Evolutionary conservation across 2,797 vertebrate genomes (phyloP).

Genomic region (Chrysocyon brachyurus): DNA sequence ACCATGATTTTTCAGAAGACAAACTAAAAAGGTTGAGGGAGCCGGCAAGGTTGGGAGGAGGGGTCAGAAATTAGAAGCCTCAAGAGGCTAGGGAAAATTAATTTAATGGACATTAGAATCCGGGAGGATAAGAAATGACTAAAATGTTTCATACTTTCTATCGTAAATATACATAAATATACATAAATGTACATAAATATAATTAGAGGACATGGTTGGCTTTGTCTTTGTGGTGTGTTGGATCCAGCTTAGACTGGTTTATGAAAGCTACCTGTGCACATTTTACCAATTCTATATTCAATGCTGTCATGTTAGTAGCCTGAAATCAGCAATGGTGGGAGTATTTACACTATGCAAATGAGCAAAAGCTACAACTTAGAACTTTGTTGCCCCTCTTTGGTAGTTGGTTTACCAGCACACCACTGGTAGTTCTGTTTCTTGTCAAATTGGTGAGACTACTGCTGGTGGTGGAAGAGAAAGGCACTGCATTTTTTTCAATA

Average conservation of each 20-base stretch:
- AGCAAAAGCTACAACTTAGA: not conserved
- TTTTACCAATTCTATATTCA: not conserved
- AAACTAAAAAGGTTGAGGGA: not conserved
- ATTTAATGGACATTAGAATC: not conserved
- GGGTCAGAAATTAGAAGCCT: not conserved
- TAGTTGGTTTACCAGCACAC: not conserved
- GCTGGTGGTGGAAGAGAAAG: too few species aligned
- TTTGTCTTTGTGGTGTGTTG: not conserved
- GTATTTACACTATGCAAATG: not conserved
- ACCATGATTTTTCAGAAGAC: not conserved
- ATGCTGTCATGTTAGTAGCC: not conserved
- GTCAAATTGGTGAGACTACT: not conserved
- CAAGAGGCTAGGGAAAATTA: not conserved
- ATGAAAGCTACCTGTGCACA: not conserved
- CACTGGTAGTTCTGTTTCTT: not conserved
- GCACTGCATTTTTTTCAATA: not conserved
- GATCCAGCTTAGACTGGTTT: not conserved
- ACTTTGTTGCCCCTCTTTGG: not conserved
- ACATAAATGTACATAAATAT: too few species aligned
- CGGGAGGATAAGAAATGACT: not conserved
- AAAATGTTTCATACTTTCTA: not conserved
- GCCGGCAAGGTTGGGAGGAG: not conserved
- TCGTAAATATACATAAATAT: too few species aligned
- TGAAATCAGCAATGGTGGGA: not conserved
- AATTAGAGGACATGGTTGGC: not conserved